Evolutionary conservation across 2,113 vertebrate species (phyloP), one percentile per base, ranked within the genome.

Genomic region (Parotia lawesii): DNA sequence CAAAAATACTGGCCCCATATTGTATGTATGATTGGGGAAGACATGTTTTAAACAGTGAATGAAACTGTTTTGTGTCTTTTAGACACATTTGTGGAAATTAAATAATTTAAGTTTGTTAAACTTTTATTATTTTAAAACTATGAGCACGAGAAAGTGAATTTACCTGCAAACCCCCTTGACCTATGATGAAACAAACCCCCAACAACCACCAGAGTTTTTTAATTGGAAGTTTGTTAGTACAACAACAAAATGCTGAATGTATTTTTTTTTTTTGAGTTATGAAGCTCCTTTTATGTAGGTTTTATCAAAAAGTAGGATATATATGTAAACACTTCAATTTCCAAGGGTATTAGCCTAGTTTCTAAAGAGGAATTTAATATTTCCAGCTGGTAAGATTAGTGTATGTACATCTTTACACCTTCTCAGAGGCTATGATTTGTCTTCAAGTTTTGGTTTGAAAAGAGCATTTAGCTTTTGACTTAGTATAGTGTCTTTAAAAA

Each of bases 291-390:
- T 95, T 91, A 75, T 90, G 85, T 90, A 66, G 29, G 67, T 67
- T 93, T 89, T 90, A 91, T 95, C 28, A 64, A 93, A 94, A 96
- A 91, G 60, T 87, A 91, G 67, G 31, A 20, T 79, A 82, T 80
- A 57, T 80, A 85, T 65, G 37, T 79, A 95, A 97, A 82, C 64
- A 73, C 42, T 87, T 96, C 56, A 22, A 65, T 67, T 94, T 97
- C 65, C 44, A 89, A 83, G 87, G 53, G n/a, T 90, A 85, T 96
- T 97, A 93, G 29, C 53, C 67, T 96, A 80, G 50, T 84, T 95
- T 95, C 83, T 83, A 85, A 89, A 80, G 72, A 93, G 40, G 70
- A 92, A 62, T 82, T 94, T 89, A 92, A 57, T 47, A 87, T 91
- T 96, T 95, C 40, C 75, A 89, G 56, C 62, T 89, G 38, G 35